Conservation (phyloP, 1,140 invertebrate genomes). For the Cotesia vestalis region DNA sequence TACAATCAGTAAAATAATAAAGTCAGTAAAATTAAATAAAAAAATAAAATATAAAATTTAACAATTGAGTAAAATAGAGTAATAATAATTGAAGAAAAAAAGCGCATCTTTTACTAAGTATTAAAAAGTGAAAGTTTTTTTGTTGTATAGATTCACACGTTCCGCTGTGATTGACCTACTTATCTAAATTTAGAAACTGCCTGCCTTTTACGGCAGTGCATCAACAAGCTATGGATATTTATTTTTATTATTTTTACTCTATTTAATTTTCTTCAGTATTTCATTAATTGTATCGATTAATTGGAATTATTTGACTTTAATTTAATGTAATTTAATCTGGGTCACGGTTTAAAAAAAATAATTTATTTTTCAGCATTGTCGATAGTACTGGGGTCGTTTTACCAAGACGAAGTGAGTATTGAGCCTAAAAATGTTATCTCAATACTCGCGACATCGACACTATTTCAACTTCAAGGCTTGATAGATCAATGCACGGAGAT, state of each 20-base stretch:
- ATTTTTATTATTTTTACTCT: not conserved
- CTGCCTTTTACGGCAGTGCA: conserved; percentile 35
- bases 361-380: conserved; percentile 69
- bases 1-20: conserved; percentile 16
- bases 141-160: conserved; percentile 27
- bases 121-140: conserved; percentile 44
- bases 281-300: not conserved
- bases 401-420: conserved; percentile 79
- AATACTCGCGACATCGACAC: conserved; percentile 78
- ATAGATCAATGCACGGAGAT: conserved; percentile 80
- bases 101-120: conserved; percentile 6
- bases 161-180: conserved; percentile 38
- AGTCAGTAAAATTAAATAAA: conserved; percentile 11
- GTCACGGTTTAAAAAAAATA: conserved; percentile 8
- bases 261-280: conserved; percentile 21
- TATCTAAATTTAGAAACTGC: conserved; percentile 40
- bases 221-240: not conserved
- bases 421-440: conserved; percentile 76
- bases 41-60: conserved; percentile 19
- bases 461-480: conserved; percentile 80
- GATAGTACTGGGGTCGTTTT: conserved; percentile 81
- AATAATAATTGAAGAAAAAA: not conserved
- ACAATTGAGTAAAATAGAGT: too few relatives aligned
- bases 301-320: too few relatives aligned
- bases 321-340: too few relatives aligned